Evolutionary conservation across 2,888 invertebrate species (phyloP).

Genomic region (Drosophila neonasuta): DNA sequence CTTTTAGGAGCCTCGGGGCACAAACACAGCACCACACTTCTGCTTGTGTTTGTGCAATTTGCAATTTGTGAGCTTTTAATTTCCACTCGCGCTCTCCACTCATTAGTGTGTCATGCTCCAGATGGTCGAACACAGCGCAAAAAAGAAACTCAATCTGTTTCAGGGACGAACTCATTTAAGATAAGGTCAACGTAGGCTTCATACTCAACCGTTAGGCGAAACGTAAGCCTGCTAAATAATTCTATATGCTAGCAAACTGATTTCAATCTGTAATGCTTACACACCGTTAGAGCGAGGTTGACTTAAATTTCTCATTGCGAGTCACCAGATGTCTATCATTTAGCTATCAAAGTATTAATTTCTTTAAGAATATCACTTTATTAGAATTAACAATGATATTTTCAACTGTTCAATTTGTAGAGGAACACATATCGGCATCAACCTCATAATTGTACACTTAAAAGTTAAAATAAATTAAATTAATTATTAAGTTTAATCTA

Average conservation of each 20-base stretch:
- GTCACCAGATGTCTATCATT: too few species aligned
- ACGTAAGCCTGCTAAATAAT: not conserved
- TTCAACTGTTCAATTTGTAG: too few species aligned
- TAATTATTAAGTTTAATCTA: too few species aligned
- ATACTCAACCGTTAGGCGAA: slow-evolving; percentile 6
- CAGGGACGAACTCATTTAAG: slow-evolving; percentile 26
- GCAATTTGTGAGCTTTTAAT: slow-evolving; percentile 63
- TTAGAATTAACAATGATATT: too few species aligned
- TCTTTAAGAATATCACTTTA: too few species aligned
- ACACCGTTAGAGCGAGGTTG: not conserved
- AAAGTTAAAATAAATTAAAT: too few species aligned
- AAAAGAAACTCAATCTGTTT: slow-evolving; percentile 24
- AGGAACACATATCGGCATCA: too few species aligned
- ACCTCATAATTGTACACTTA: too few species aligned
- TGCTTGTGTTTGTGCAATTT: slow-evolving; percentile 32
- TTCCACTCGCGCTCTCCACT: slow-evolving; percentile 49
- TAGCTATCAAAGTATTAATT: too few species aligned
- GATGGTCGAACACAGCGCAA: slow-evolving; percentile 25
- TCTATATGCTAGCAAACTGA: not conserved
- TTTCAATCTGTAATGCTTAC: not conserved
- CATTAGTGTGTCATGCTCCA: slow-evolving; percentile 56
- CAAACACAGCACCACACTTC: slow-evolving; percentile 3
- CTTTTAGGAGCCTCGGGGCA: slow-evolving; percentile 17
- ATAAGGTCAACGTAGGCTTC: slow-evolving; percentile 16
- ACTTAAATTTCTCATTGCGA: not conserved